Evolutionary conservation across 2,797 vertebrate species (phyloP), one percentile per base, ranked within the genome.

Genomic region (Labeo calbasu): DNA sequence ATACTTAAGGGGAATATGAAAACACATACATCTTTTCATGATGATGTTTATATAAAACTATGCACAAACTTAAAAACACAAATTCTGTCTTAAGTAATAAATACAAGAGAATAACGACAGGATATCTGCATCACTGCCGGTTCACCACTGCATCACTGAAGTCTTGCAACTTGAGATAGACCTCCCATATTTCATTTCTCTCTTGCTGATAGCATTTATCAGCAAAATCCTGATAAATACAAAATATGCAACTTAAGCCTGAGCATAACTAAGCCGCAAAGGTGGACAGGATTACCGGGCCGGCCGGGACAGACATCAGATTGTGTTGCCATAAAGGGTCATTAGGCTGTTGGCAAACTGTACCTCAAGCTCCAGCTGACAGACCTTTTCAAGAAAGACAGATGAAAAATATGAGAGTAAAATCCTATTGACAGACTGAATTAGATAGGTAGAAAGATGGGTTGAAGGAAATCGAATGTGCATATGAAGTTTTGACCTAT

Each of bases 201-300:
- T 92, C 96, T 94, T 0, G 97, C 97, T 99, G 98, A 99, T 97
- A 98, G 97, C 95, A 98, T 97, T 97, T 96, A 98, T 99, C 98
- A 99, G 96, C 97, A 94, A 96, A 95, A 96, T 97, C 96, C 96
- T 96, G 95, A 97, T 96, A 97, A 96, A 93, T 95, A 95, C 93
- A 92, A 96, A 99, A 98, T 97, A 98, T 97, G 97, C 97, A 98
- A 98, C 95, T 98, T 97, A 98, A 99, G 95, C 96, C 96, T 92
- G 93, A 96, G 96, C 96, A 96, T 95, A 95, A 95, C 96, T 95
- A 95, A 96, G 93, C 94, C 92, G 92, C 93, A 91, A 94, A 96
- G 95, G 95, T 95, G 94, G 95, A 94, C 94, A 91, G 97, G 97
- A 99, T 99, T 99, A 99, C 95, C 94, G 92, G 93, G 94, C 93